phyloP scores from a whole-genome alignment of 2,888 invertebrate species.

The Ectemnius cavifrons region DNA sequence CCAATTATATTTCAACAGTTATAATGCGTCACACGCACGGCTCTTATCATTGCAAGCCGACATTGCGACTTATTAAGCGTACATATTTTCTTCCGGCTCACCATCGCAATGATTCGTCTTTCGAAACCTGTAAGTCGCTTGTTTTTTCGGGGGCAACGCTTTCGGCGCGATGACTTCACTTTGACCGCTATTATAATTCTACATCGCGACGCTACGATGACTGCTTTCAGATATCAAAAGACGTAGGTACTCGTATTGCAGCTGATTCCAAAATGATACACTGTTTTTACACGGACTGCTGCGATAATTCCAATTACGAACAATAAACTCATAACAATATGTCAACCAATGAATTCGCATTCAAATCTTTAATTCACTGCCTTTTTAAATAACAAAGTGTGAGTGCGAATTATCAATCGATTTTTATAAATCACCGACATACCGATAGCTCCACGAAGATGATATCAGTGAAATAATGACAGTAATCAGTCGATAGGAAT shows the following conservation, averaged over 20 bases:
- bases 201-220: neutral
- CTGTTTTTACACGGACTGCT: no score
- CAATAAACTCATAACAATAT: no score
- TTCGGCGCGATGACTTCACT: neutral
- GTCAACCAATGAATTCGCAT: no score
- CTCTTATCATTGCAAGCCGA: conserved; percentile 41
- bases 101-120: conserved; percentile 8
- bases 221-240: neutral
- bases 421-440: no score
- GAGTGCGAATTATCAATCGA: no score
- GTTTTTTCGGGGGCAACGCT: conserved; percentile 5
- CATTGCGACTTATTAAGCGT: conserved; percentile 33
- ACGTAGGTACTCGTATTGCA: no score
- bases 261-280: no score
- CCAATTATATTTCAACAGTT: conserved; percentile 32
- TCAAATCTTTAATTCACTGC: no score
- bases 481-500: no score
- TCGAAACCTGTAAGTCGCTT: conserved; percentile 13
- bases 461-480: no score
- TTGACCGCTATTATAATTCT: conserved; percentile 23
- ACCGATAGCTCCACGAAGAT: no score
- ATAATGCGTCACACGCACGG: conserved; percentile 15
- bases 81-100: conserved; percentile 46
- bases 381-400: no score
- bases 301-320: conserved; percentile 10